Evolutionary conservation across 2,113 vertebrate species (phyloP), one percentile per base, ranked within the genome.

Genomic region (Anarhynchus alexandrinus): DNA sequence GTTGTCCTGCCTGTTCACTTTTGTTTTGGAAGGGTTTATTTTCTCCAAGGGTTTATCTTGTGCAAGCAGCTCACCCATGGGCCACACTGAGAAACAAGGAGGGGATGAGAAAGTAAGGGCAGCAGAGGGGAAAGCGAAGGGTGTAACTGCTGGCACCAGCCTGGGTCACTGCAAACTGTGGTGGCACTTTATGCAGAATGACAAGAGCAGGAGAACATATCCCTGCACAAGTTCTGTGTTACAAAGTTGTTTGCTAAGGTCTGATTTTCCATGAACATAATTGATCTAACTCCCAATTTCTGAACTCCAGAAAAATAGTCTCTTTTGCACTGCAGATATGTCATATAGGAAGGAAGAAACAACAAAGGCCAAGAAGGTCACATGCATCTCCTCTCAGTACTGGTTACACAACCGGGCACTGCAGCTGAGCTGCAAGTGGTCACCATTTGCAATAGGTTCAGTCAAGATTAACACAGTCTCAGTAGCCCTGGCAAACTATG

Each of bases 101-200:
- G 4, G 9, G 14, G 10, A 72, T 0, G 1, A 72, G 40, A 67
- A 73, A 12, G 3, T 16, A 62, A 13, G 57, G n/a, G 65, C 6
- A 78, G 30, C 15, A 49, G n/a, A 38, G 6, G 4, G 3, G 12
- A 90, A 59, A 47, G 43, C 0, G 1, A 73, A 73, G 19, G 6
- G 6, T 34, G 2, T 81, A 23, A 29, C 27, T 26, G 16, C 36
- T 1, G 1, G 22, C 13, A 58, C 7, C 55, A 64, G 57, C 9
- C 32, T 49, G 40, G 6, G 26, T 69, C 36, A 19, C 16, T 34
- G 8, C 36, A 43, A 62, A 30, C 23, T 51, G 11, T 34, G 5
- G 8, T 20, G 16, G 12, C 4, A 32, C 55, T 40, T 74, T 27
- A n/a, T 14, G 36, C 15, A 45, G 34, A 1, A 4, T 0, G 2